Evolutionary conservation across 2,113 vertebrate species (phyloP), one percentile per base, ranked within the genome.

Genomic region (Emydocephalus ijimae): DNA sequence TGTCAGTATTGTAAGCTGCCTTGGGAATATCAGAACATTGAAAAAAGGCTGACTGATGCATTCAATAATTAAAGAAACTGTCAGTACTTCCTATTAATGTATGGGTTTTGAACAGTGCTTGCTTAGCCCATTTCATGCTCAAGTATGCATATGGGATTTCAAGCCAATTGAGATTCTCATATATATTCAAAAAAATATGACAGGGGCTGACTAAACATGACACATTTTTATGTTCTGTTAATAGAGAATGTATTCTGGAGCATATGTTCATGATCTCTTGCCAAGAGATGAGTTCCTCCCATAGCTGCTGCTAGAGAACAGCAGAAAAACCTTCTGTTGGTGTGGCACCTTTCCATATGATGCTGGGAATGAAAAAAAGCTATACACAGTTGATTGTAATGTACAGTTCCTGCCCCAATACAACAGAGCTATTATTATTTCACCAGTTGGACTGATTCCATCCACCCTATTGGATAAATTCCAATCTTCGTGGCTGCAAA

Each of bases 101-200:
- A 39, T 85, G 74, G 21, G 23, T 43, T 85, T 85, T 56, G 69
- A 85, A 24, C 39, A n/a, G 20, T 85, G 23, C n/a, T 11, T 81
- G 74, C 34, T 21, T 81, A 81, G 74, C 18, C 20, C 21, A 15
- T n/a, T 74, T 90, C 18, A 39, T 85, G 23, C 21, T 85, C 50
- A 34, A 90, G 45, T 39, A 90, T 69, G 23, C 69, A 52, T 55
- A 85, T 85, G 69, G n/a, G 21, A 91, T 56, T 85, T 56, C 34
- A 56, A 56, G 50, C 55, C 6, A 55, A 23, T 39, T 81, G 74
- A 91, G 90, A 56, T 56, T 56, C 90, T 56, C 74, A 54, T 74
- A 74, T 94, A 29, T 89, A 91, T 93, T 85, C 93, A 94, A 55
- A 81, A 81, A 90, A 54, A 64, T 94, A 57, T 57, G 91, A 92